Base-by-base conservation (phyloP, 1,140 invertebrate genomes). In the Conus betulinus region DNA sequence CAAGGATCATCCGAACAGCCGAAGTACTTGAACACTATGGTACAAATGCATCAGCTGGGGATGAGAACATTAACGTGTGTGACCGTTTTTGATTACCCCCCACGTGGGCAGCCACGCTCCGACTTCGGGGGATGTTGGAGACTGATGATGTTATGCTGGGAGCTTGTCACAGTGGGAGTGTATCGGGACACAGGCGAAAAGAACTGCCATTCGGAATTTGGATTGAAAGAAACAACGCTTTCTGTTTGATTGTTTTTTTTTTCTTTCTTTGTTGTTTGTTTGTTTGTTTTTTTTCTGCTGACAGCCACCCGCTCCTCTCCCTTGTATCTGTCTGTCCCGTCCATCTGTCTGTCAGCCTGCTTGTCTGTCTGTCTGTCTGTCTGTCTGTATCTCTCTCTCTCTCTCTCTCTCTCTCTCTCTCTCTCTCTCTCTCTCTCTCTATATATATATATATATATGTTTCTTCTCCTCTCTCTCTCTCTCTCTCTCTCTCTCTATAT, bases 401-500 rank as follows among this genome's bases (percentile, higher is more conserved):
- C 81, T 82, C 81, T 82, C 7, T 82, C 5, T 82, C 1, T 82
- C 0, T 39, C 81, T 82, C 81, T 82, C 81, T 82, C 81, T 5
- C 81, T 27, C 27, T 82, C 81, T 82, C 10, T 82, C 81, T 53
- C 53, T 82, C n/a, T 82, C 53, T 27, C 79, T 82, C 79, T 82
- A 5, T 82, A 5, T 82, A 10, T 82, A 5, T 82, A 10, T 82
- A 6, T 82, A 10, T 82, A 5, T 82, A 10, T 82, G 10, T 82
- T 25, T 82, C 79, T 82, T 27, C 39, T 5, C 39, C 53, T 82
- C 79, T 82, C 10, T 27, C 79, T 5, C 81, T 82, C 81, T 82
- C 81, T 82, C 10, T 27, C 27, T 53, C 81, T 82, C 81, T 82
- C 81, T 82, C n/a, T 82, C 81, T n/a, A n/a, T n/a, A n/a, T 82